A percentile compares a stretch with the other conserved stretches of the same genome.
Evolutionary conservation across 64 coral and sea anemone species (phyloP).

Genomic region (Montipora capricornis): DNA sequence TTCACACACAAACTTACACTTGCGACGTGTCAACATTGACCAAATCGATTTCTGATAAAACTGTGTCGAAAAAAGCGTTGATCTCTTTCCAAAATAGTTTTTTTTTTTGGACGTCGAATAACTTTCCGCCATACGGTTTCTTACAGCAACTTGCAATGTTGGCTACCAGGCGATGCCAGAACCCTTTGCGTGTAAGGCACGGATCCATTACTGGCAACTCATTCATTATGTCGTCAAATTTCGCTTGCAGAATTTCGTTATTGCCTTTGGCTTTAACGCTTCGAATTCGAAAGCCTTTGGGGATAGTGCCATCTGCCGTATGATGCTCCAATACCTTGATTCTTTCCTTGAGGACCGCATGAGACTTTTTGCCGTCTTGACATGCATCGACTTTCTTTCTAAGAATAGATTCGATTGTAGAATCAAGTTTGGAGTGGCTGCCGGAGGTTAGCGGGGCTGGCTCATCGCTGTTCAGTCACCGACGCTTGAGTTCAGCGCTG

Average conservation of each 20-base stretch:
- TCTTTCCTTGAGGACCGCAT: conserved; percentile 5
- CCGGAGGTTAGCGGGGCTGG: background rate
- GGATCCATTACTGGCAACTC: no score
- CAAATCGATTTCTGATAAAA: no score
- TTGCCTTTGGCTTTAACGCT: no score
- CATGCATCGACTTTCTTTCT: background rate
- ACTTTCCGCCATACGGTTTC: no score
- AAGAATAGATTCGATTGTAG: conserved; percentile 3
- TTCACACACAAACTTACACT: no score
- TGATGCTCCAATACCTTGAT: conserved; percentile 53
- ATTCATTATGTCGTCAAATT: conserved; percentile 47
- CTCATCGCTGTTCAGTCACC: background rate
- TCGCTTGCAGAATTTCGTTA: background rate
- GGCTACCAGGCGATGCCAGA: no score
- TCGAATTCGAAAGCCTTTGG: conserved; percentile 44
- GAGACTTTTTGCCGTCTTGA: conserved; percentile 32
- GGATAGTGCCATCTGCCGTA: conserved; percentile 36
- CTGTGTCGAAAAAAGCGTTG: no score
- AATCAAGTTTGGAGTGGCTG: conserved; percentile 28
- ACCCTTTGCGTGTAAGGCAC: no score
- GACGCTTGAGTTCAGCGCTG: background rate
- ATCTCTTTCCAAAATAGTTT: no score
- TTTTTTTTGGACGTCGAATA: no score
- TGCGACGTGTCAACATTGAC: no score
- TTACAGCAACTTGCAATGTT: no score